Percentiles rank a stretch among this genome's conserved stretches.
Conservation (phyloP, 2,888 invertebrate species). For the Papilio protenor region DNA sequence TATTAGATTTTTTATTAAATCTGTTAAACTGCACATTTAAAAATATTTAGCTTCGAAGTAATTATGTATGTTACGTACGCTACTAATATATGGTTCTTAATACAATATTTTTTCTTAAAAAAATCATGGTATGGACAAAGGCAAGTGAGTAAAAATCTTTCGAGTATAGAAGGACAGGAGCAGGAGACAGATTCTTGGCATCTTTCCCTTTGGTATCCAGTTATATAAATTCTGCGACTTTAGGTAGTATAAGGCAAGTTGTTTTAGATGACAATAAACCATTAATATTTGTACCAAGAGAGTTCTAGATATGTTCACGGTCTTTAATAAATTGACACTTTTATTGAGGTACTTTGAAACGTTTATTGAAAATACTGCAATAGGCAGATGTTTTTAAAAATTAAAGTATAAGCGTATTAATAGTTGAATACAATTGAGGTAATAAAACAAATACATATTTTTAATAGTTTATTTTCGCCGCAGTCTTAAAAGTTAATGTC, state of each 20-base stretch:
- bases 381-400: neutral
- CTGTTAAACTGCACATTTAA: neutral
- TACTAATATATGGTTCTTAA: neutral
- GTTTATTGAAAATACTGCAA: too few relatives aligned
- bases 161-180: neutral
- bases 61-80: neutral
- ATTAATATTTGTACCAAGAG: too few relatives aligned
- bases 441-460: constrained; percentile 49
- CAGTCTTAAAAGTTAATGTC: constrained; percentile 77
- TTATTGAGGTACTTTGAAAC: too few relatives aligned
- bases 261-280: too few relatives aligned
- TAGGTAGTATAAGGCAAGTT: too few relatives aligned
- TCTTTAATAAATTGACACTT: too few relatives aligned
- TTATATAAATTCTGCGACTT: too few relatives aligned
- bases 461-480: constrained; percentile 81
- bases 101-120: neutral
- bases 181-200: neutral
- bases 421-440: neutral
- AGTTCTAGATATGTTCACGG: too few relatives aligned
- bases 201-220: too few relatives aligned
- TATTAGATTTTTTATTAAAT: neutral
- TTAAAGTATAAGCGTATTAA: neutral
- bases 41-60: neutral
- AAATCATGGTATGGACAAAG: neutral
- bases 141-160: neutral